Evolutionary conservation across 35 echinoderm and acorn worm genomes (phyloP).

Genomic region (Heliocidaris tuberculata): DNA sequence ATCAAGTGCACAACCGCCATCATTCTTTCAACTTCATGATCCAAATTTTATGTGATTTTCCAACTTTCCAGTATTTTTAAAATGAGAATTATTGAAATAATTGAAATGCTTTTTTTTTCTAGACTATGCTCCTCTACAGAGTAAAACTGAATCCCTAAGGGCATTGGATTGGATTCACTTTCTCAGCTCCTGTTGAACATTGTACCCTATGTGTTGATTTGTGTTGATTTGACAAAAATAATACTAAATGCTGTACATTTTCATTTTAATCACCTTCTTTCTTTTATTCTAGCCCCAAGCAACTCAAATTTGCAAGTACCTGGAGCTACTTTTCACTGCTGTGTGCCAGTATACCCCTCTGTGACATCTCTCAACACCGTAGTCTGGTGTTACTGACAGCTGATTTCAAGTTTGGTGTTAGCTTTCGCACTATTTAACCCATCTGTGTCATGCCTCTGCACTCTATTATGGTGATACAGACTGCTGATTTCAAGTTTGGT

Average conservation of each 20-base stretch:
- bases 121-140: too few relatives aligned
- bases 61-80: too few relatives aligned
- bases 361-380: not conserved
- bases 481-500: not conserved
- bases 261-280: not conserved
- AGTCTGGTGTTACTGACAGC: not conserved
- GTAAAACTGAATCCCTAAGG: too few relatives aligned
- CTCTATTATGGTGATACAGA: not conserved
- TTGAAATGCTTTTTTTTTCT: too few relatives aligned
- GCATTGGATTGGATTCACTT: too few relatives aligned
- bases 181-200: too few relatives aligned
- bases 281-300: conserved; percentile 62
- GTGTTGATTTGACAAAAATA: too few relatives aligned
- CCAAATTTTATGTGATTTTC: too few relatives aligned
- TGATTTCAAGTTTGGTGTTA: not conserved
- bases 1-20: not conserved
- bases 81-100: too few relatives aligned
- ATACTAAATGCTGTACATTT: not conserved
- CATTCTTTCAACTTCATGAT: not conserved
- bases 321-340: conserved; percentile 66
- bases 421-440: not conserved
- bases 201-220: too few relatives aligned
- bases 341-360: conserved; percentile 57
- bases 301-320: conserved; percentile 62
- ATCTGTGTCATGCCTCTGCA: not conserved